Base-by-base conservation (phyloP, 2,797 vertebrate species). In the Propithecus deckenii region DNA sequence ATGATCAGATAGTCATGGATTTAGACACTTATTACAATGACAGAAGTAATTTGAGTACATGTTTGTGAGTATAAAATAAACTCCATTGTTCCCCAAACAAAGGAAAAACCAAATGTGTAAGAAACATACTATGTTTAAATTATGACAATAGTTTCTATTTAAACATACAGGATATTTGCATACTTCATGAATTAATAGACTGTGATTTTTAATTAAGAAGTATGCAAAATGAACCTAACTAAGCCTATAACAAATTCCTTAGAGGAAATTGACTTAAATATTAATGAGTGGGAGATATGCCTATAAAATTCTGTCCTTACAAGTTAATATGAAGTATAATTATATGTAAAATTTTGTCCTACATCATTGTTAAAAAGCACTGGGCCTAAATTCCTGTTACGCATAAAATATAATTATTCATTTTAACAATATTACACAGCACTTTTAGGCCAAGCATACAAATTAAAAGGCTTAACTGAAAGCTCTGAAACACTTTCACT, bases 291-390 rank as follows among this genome's bases (percentile, higher is more conserved):
- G 18, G 13, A 97, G 63, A 89, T 90, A 92, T 48, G 10, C 28
- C 38, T 93, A 88, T 92, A 95, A 86, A 90, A 71, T 84, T 92
- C 23, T 88, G 8, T 12, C 41, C 18, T 94, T 92, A 76, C 50
- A 92, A 86, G 52, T 97, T 92, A 88, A 90, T 94, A 85, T 76
- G 43, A 95, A 95, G 14, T 69, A 92, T 43, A 30, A 69, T 63
- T 83, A 83, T 35, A 79, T 86, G 59, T 65, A 89, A 74, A 91
- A 89, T 78, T 89, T 76, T 91, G 57, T 96, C 25, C 55, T 67
- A 78, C 20, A 81, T 41, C 30, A 89, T 69, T 86, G n/a, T 76
- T 94, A 63, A 84, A 94, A 91, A 85, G 3, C 74, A 88, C 28
- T 92, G 55, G 63, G 18, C 14, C 23, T 94, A 94, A 90, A 94